Percentiles rank a stretch among this genome's conserved stretches.
Conservation (phyloP, 1,140 invertebrate genomes). For the Argopecten irradians region DNA sequence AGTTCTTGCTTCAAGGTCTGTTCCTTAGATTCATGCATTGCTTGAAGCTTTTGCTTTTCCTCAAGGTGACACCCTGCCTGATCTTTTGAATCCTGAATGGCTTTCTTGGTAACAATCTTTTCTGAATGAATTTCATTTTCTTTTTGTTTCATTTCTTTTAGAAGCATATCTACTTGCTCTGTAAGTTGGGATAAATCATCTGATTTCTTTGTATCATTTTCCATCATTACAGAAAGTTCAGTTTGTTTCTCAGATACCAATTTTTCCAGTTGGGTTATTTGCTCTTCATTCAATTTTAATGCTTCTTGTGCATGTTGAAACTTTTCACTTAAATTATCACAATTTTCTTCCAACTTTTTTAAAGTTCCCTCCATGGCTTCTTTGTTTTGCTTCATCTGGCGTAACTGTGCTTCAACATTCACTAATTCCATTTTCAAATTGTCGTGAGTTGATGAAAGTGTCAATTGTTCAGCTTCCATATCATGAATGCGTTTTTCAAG, state of each 20-base stretch:
- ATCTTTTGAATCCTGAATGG: not conserved
- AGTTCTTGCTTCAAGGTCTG: not conserved
- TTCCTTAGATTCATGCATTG: not conserved
- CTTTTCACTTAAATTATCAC: not conserved
- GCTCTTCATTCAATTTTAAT: not conserved
- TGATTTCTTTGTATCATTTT: not conserved
- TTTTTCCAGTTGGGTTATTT: not conserved
- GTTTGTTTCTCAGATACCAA: not conserved
- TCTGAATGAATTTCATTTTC: not conserved
- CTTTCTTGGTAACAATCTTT: not conserved
- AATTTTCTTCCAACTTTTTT: not conserved
- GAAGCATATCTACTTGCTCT: not conserved
- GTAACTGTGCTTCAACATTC: not conserved
- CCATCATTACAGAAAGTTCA: not conserved
- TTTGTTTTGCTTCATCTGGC: not conserved
- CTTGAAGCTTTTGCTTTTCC: not conserved
- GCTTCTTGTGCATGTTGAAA: not conserved
- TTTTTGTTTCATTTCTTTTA: not conserved
- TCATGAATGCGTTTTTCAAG: not conserved
- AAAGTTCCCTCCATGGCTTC: not conserved
- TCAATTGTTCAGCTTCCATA: not conserved
- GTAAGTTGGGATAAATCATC: not conserved
- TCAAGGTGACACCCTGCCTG: not conserved
- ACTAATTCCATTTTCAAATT: not conserved
- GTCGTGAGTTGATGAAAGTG: not conserved